Evolutionary conservation across 2,113 vertebrate genomes (phyloP).

Genomic region (Alosa alosa): DNA sequence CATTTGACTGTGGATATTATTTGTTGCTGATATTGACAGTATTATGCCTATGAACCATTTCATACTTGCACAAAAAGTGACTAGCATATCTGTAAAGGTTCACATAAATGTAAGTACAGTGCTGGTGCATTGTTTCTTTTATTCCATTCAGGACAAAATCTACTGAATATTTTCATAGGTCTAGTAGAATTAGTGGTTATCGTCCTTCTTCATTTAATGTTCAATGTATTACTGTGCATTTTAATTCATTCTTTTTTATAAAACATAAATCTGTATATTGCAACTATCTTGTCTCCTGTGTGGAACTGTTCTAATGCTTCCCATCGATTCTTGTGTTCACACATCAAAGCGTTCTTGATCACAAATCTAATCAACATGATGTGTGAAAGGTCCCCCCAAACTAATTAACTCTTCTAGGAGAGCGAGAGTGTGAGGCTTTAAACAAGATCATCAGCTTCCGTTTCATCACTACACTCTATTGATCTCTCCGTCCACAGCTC

Average conservation of each 20-base stretch:
- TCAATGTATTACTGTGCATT: constrained; percentile 16
- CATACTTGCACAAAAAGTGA: background rate
- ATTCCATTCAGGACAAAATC: background rate
- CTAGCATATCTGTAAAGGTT: background rate
- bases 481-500: background rate
- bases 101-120: background rate
- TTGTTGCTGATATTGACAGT: constrained; percentile 6
- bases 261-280: constrained; percentile 16
- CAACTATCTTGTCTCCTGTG: background rate
- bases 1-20: background rate
- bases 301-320: background rate
- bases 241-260: background rate
- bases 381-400: background rate
- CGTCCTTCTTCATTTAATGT: constrained; percentile 11
- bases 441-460: background rate
- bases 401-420: background rate
- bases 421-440: background rate
- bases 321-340: background rate
- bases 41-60: constrained; percentile 6
- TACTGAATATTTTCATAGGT: background rate
- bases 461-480: background rate
- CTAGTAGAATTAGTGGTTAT: background rate
- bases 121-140: background rate
- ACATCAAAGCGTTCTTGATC: background rate
- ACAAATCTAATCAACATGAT: background rate